Base-by-base conservation (phyloP, 2,797 vertebrate species). In the Brotula barbata region DNA sequence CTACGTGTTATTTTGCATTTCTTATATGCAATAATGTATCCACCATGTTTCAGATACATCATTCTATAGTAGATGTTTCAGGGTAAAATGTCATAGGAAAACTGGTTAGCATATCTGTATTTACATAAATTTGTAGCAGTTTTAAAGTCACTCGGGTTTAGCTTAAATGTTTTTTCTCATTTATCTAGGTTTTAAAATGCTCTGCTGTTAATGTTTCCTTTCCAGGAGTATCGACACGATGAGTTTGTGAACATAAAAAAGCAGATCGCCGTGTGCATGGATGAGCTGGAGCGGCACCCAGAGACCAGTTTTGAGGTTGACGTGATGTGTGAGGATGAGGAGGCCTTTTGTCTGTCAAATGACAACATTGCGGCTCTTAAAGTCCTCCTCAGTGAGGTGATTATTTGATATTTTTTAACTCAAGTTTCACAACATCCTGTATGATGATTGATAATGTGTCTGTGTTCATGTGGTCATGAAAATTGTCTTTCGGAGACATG, bases 231-330 rank as follows among this genome's bases (percentile, higher is more conserved):
- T 21, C 90, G 95, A 21, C 87, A 48, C n/a, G 70, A 87, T 0
- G 90, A 94, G 73, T 99, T 98, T 83, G 81, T 95, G 15, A 77
- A 45, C 58, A 70, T 87, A 22, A 96, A 94, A 80, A 90, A 58
- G 58, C 89, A 93, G 47, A 95, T 99, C 25, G 62, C 92, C 1
- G 47, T 78, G 0, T 92, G 91, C 33, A 98, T 98, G 96, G 92
- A 93, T 43, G 94, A 96, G 41, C 78, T 98, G 77, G 95, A 98
- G 37, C 92, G 89, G 13, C 70, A 71, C 12, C 94, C 96, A 0
- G 93, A 97, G 58, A 94, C 90, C 0, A 96, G 93, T 79, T 98
- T 98, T 14, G 95, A 98, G 83, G 85, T 59, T 19, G 95, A 98
- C 0, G 94, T 95, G 22, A 92, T 95, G 66, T 95, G 91, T 16